Base-by-base conservation (phyloP, 2,113 vertebrate species). In the Beaufortia kweichowensis region DNA sequence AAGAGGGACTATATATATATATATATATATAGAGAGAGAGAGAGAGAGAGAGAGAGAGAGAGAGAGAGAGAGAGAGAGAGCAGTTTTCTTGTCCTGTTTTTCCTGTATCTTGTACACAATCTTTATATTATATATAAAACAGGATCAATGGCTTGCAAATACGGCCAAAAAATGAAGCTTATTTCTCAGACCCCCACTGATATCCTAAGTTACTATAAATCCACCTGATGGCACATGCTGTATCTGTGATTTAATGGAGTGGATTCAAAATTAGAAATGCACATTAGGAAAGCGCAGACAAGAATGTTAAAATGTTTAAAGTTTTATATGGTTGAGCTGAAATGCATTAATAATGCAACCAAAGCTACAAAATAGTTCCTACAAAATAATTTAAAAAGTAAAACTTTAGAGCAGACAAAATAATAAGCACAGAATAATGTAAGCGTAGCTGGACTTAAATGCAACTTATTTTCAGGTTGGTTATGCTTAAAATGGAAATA, bases 171-270 rank as follows among this genome's bases (percentile, higher is more conserved):
- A 53, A 53, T 21, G 19, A n/a, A 19, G 48, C 48, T 53, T 35
- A n/a, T 53, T 14, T 4, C 10, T 1, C 12, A 35, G 11, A 6
- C 15, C 17, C 66, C 19, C 2, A n/a, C 19, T 7, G 19, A 53
- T n/a, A 53, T 8, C 6, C 41, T 46, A 6, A 53, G 48, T 31
- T 67, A 28, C 41, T 48, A 48, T 67, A 67, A 67, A 67, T 67
- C 29, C 8, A 53, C 6, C 19, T 50, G 3, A 23, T 55, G 2
- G 4, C 17, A 31, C 26, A 33, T 53, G 19, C 24, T 50, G 15
- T 67, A 43, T 8, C 65, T 50, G 24, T 66, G 31, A 35, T 63
- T 10, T 63, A 6, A 17, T 31, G 65, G 31, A 26, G 24, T 2
- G 21, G 15, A 6, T 41, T 24, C 2, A 65, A 46, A 41, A 24